phyloP scores from a whole-genome alignment of 1,140 invertebrate genomes.

The Listronotus bonariensis region DNA sequence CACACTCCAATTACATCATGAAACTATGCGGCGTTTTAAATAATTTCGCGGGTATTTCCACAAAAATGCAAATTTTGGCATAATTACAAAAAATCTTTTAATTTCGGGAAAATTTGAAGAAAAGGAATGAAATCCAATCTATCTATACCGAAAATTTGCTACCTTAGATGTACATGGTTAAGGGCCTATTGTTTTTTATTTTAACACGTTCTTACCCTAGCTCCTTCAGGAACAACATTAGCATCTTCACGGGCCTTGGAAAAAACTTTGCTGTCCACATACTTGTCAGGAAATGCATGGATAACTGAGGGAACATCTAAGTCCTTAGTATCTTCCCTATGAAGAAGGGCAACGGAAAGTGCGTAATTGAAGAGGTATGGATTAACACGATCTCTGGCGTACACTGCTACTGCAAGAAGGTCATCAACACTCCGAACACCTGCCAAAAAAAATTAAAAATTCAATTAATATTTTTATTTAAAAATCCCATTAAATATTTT shows the following conservation, averaged over 20 bases:
- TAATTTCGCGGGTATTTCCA: too few species aligned
- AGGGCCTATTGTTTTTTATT: too few species aligned
- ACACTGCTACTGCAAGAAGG: constrained; percentile 70
- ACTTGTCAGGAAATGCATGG: constrained; percentile 80
- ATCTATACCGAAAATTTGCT: too few species aligned
- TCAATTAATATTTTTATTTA: too few species aligned
- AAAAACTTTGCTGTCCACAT: constrained; percentile 73
- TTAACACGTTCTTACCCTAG: background rate
- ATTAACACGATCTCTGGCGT: constrained; percentile 74
- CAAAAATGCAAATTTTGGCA: too few species aligned
- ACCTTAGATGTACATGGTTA: too few species aligned
- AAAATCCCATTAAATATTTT: background rate
- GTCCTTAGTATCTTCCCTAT: constrained; percentile 74
- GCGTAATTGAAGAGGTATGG: constrained; percentile 79
- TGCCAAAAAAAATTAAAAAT: background rate
- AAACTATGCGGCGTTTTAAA: too few species aligned
- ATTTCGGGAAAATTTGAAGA: too few species aligned
- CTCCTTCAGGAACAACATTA: constrained; percentile 61
- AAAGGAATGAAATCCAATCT: too few species aligned
- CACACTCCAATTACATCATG: too few species aligned
- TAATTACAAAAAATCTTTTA: too few species aligned
- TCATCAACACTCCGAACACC: constrained; percentile 71
- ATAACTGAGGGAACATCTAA: constrained; percentile 70
- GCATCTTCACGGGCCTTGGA: constrained; percentile 69
- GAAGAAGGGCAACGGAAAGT: constrained; percentile 73